Conservation (phyloP, 2,797 vertebrate genomes). For the Zenarchopterus dispar region DNA sequence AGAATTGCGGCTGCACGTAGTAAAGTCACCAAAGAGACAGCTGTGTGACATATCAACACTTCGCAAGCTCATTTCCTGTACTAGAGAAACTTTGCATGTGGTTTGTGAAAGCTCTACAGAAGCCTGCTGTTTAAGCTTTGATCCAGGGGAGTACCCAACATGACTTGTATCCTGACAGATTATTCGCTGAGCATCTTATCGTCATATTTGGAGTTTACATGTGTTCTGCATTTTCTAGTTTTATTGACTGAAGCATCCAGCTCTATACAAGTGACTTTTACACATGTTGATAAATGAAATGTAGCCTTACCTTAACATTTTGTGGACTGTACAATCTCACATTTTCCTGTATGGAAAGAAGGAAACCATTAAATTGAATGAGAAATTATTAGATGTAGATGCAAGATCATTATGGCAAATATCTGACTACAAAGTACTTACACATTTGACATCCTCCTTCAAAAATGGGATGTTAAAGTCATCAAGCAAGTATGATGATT, state of each 20-base stretch:
- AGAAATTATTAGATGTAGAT: constrained; percentile 5
- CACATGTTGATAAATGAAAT: neutral
- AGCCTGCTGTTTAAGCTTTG: constrained; percentile 35
- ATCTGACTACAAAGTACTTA: constrained; percentile 44
- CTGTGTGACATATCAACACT: constrained; percentile 54
- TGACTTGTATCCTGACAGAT: neutral
- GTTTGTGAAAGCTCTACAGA: constrained; percentile 52
- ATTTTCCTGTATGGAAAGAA: constrained; percentile 22
- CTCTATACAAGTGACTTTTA: neutral
- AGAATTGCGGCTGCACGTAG: constrained; percentile 29
- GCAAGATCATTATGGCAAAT: rapidly evolving
- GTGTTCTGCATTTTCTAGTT: neutral
- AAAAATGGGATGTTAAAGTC: rapidly evolving
- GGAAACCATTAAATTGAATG: constrained; percentile 6
- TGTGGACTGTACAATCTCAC: constrained; percentile 42
- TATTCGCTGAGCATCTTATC: constrained; percentile 10
- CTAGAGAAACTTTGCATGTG: constrained; percentile 69
- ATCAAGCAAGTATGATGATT: rapidly evolving
- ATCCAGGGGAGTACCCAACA: constrained; percentile 37
- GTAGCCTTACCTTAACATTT: constrained; percentile 41
- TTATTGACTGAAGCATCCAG: neutral
- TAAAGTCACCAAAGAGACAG: constrained; percentile 32
- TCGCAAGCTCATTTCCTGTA: constrained; percentile 68
- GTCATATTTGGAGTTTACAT: neutral
- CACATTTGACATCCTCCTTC: rapidly evolving